Base-by-base conservation (phyloP, 2,888 invertebrate species). In the Fragum whitleyi region DNA sequence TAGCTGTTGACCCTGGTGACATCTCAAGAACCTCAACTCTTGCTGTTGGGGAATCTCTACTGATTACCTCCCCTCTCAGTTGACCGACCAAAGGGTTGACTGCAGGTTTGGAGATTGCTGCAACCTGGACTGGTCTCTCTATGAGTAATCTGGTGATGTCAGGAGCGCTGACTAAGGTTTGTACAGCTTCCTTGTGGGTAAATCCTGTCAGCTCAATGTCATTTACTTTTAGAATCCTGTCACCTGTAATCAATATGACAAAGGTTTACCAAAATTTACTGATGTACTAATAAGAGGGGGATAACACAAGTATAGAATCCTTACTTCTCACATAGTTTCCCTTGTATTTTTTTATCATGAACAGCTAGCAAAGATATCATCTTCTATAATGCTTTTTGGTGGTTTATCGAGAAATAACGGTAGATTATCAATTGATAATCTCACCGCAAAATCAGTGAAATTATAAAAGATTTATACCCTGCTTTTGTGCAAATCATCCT, bases 131-230 rank as follows among this genome's bases (percentile, higher is more conserved):
- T 5, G 65, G 65, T 69, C 86, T 57, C 74, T 90, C 88, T 72
- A 92, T 80, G 6, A 89, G 55, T 16, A 92, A 81, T 29, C 75
- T 73, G 68, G 90, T 88, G 57, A 85, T 77, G 6, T 83, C 81
- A 26, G 92, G 88, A 42, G 92, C 91, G 71, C 83, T 79, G 26
- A 89, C 83, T 19, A 93, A 81, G 5, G 88, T 81, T 65, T 94
- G 92, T 9, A 95, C 94, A 2, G 94, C 94, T 77, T 93, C 91
- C 76, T 93, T 93, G 73, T 94, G 93, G 47, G 93, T 94, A 51
- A 91, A 91, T 21, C 92, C 92, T 57, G 88, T 88, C 74, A 94
- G 87, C 7, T 89, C 89, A 67, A 90, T 86, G 36, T 91, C 92
- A 86, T 94, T 93, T 16, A 95, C 92, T 65, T 91, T 88, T 23